Evolutionary conservation across 2,797 vertebrate genomes (phyloP), one percentile per base, ranked within the genome.

Genomic region (Bovichtus variegatus): DNA sequence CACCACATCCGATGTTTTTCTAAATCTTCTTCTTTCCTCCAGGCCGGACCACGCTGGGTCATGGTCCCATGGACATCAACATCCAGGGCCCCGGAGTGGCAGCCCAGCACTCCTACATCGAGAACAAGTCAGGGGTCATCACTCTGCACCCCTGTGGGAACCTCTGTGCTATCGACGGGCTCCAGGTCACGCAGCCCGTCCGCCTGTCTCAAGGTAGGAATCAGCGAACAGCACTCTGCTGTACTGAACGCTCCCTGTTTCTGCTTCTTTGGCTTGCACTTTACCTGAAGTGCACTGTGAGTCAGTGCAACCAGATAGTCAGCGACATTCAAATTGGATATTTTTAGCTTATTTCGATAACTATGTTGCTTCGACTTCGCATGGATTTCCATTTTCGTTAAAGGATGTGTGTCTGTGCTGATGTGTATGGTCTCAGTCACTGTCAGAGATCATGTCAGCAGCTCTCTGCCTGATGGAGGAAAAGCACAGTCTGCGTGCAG

Each of bases 131-230:
- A 1, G 97, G 97, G 34, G 87, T 94, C 3, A 96, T 99, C 80
- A 96, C 92, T 0, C 91, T 99, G 77, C 91, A 98, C 82, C 98
- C 98, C 16, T 97, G 97, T 21, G 97, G 97, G 67, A 97, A 98
- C 27, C 89, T 92, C 51, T 99, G 98, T 0, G 73, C 95, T 41
- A 74, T 98, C 0, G 97, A 99, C 0, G 97, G 97, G 0, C 90
- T 97, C 62, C 90, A 75, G 0, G 80, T 97, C 53, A 92, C 80
- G 12, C 92, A 93, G 76, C 97, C 98, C 16, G 92, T 88, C 0
- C 96, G 96, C 41, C 96, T 99, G 76, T 97, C 95, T 29, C 98
- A 99, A 96, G 98, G 98, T 99, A 91, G 19, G 77, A 78, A n/a
- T 51, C 54, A 6, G 19, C 49, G 21, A 31, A n/a, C 6, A 1